Conservation (phyloP, 30 jellyfish, hydroid and myxozoan genomes). For the Aurelia coerulea region DNA sequence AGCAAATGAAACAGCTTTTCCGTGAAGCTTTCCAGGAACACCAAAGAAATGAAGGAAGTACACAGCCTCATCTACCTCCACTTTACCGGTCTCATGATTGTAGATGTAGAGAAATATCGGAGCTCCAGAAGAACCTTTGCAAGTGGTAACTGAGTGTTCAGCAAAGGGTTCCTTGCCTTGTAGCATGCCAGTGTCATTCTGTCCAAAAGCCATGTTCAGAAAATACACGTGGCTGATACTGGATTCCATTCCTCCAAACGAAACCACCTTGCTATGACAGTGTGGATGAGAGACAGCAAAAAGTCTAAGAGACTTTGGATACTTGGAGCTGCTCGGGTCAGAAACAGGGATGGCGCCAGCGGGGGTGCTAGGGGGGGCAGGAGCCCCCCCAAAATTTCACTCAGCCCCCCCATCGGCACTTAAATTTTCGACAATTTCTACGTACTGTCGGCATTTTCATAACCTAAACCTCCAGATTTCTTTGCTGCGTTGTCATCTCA, state of each 20-base stretch:
- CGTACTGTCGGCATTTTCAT: no score
- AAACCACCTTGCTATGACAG: constrained; percentile 9
- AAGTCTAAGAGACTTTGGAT: constrained; percentile 18
- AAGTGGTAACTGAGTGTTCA: constrained; percentile 17
- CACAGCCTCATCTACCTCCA: neutral
- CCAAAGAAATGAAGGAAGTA: neutral
- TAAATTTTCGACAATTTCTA: no score
- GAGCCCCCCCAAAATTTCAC: no score
- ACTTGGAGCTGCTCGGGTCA: constrained; percentile 23
- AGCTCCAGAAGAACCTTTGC: constrained; percentile 14
- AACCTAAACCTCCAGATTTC: no score
- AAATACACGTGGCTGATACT: constrained; percentile 1
- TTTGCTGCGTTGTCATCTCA: no score
- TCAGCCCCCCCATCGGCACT: no score
- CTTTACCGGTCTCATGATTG: constrained; percentile 13
- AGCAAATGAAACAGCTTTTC: no score
- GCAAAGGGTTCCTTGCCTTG: constrained; percentile 5
- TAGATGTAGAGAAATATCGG: constrained; percentile 4
- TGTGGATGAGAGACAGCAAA: constrained; percentile 24
- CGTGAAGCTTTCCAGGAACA: no score
- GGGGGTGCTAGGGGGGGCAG: no score
- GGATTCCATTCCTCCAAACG: constrained; percentile 29
- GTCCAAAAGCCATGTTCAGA: constrained; percentile 20
- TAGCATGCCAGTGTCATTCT: constrained; percentile 29
- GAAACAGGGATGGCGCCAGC: no score